Percentiles rank a stretch among this genome's conserved stretches.
Evolutionary conservation across 2,797 vertebrate genomes (phyloP).

Genomic region (Lithobates sylvaticus): DNA sequence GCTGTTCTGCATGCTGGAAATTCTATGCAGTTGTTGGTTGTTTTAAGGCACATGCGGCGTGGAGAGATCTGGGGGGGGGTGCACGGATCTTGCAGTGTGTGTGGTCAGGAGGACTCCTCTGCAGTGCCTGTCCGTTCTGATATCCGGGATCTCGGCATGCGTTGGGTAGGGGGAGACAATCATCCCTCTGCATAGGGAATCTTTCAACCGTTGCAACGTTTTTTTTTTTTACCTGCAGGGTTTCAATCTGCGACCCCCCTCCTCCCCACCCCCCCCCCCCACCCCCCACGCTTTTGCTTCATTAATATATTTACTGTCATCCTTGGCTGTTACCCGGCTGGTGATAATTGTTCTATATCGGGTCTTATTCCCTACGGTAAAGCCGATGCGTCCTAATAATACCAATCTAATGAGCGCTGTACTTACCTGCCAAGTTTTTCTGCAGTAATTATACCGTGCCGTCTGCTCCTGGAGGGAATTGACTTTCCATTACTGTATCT

Average conservation of each 20-base stretch:
- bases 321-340: background rate
- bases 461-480: conserved; percentile 7
- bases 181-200: background rate
- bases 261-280: no score
- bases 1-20: no score
- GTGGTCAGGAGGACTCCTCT: background rate
- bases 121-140: background rate
- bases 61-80: no score
- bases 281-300: background rate
- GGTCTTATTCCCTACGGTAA: background rate
- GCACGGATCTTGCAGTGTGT: background rate
- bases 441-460: conserved; percentile 54
- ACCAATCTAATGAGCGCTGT: conserved; percentile 20
- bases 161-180: background rate
- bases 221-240: background rate
- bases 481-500: conserved; percentile 38
- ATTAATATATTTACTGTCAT: no score
- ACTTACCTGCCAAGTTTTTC: conserved; percentile 51
- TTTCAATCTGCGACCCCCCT: background rate
- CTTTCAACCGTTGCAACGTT: background rate
- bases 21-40: background rate
- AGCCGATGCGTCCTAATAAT: conserved; percentile 9
- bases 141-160: background rate
- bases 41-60: no score
- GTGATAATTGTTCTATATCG: conserved; percentile 15